phyloP scores from a whole-genome alignment of 2,888 invertebrate genomes.

The Psococerastis gibbosa region DNA sequence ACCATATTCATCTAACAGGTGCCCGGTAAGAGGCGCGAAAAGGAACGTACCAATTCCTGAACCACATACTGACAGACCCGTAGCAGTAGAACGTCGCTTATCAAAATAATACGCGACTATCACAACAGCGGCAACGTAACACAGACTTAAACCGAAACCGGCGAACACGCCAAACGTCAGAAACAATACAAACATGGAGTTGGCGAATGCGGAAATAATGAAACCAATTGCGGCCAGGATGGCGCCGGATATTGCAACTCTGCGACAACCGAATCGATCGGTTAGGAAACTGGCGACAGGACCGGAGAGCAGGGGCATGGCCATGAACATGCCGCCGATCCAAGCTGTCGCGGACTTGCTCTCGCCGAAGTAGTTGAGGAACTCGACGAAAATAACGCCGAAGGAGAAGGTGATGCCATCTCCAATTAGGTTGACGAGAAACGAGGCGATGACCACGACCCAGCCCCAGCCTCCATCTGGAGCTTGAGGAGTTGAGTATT shows the following conservation, averaged over 20 bases:
- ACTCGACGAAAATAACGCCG: conserved; percentile 73
- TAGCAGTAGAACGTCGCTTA: conserved; percentile 63
- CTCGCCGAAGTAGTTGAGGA: conserved; percentile 66
- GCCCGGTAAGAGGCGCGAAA: conserved; percentile 61
- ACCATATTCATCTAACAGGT: conserved; percentile 53
- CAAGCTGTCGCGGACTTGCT: conserved; percentile 74
- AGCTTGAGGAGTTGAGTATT: conserved; percentile 45
- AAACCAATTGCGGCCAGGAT: conserved; percentile 57
- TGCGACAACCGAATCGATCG: conserved; percentile 60
- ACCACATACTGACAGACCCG: conserved; percentile 70
- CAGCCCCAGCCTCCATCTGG: conserved; percentile 89
- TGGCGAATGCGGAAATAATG: conserved; percentile 52
- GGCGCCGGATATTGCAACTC: conserved; percentile 59
- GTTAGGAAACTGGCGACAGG: conserved; percentile 70
- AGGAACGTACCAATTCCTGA: conserved; percentile 77
- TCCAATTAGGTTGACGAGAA: conserved; percentile 75
- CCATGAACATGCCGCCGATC: conserved; percentile 81
- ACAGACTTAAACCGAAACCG: conserved; percentile 67
- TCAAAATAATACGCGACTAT: conserved; percentile 83
- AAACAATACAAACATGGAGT: conserved; percentile 57
- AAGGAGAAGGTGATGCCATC: conserved; percentile 87
- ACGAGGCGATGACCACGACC: conserved; percentile 77
- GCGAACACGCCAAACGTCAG: conserved; percentile 68
- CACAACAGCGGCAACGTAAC: conserved; percentile 79
- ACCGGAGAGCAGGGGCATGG: conserved; percentile 71